Conservation (phyloP, 2,797 vertebrate species). For the Poecilia wingei region DNA sequence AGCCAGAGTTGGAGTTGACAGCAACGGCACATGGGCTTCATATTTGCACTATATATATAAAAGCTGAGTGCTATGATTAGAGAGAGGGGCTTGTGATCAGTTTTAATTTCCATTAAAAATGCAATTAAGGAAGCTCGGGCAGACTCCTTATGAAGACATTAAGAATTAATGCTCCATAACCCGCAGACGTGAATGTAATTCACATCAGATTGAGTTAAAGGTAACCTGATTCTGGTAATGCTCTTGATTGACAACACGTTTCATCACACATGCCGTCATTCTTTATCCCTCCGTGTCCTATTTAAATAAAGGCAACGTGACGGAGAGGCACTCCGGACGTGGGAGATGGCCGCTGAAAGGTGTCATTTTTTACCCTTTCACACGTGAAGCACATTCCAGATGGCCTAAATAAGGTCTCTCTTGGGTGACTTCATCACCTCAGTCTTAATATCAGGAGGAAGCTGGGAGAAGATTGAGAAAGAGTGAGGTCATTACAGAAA, state of each 20-base stretch:
- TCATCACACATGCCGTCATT: slow-evolving; percentile 40
- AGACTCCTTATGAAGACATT: slow-evolving; percentile 38
- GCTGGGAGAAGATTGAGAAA: slow-evolving; percentile 30
- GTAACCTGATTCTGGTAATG: slow-evolving; percentile 26
- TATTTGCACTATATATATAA: slow-evolving; percentile 48
- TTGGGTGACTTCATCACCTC: slow-evolving; percentile 60
- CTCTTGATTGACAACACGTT: slow-evolving; percentile 41
- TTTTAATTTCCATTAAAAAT: slow-evolving; percentile 52
- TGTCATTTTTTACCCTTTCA: slow-evolving; percentile 43
- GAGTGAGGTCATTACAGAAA: slow-evolving; percentile 28
- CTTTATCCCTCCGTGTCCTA: slow-evolving; percentile 44
- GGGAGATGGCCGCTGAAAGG: slow-evolving; percentile 29
- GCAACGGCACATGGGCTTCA: slow-evolving; percentile 29
- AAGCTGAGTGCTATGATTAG: slow-evolving; percentile 35
- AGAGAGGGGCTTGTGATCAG: slow-evolving; percentile 29
- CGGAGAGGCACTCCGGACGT: slow-evolving; percentile 20
- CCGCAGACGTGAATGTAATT: slow-evolving; percentile 45
- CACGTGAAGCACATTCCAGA: slow-evolving; percentile 53
- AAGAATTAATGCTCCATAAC: slow-evolving; percentile 53
- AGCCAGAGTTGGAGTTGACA: slow-evolving; percentile 64
- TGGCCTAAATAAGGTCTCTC: slow-evolving; percentile 58
- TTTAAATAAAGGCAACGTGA: slow-evolving; percentile 31
- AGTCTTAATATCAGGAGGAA: slow-evolving; percentile 46
- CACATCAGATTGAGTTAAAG: slow-evolving; percentile 45
- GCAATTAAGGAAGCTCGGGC: slow-evolving; percentile 41